Evolutionary conservation across 2,797 vertebrate genomes (phyloP).

Genomic region (Pithecia hirsuta): DNA sequence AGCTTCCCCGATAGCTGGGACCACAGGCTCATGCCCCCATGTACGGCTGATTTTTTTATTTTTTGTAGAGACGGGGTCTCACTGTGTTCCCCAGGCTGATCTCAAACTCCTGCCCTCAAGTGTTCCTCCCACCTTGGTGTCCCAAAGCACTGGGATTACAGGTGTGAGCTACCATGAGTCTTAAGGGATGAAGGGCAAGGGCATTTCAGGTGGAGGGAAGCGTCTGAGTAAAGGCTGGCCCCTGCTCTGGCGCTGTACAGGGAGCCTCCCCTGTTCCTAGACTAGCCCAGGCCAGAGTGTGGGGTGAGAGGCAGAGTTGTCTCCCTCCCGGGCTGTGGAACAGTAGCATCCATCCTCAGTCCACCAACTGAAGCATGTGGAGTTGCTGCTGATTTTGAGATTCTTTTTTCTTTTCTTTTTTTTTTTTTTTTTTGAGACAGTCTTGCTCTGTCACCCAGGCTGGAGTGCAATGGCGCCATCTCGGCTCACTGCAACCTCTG

Average conservation of each 20-base stretch:
- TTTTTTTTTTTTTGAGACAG: too few species aligned
- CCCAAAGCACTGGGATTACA: neutral
- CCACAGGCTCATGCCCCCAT: neutral
- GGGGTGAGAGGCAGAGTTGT: neutral
- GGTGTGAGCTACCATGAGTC: neutral
- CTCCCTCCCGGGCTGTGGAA: neutral
- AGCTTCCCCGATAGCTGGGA: neutral
- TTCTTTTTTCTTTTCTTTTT: neutral
- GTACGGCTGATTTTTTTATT: neutral
- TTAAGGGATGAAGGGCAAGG: neutral
- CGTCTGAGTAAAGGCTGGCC: neutral
- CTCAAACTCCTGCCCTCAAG: neutral
- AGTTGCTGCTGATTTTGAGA: neutral
- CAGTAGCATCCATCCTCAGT: neutral
- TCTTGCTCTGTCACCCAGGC: too few species aligned
- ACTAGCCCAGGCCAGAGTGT: rapidly evolving
- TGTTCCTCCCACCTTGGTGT: neutral
- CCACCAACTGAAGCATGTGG: neutral
- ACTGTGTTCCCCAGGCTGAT: neutral
- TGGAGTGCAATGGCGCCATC: too few species aligned
- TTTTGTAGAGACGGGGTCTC: neutral
- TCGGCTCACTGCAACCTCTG: too few species aligned
- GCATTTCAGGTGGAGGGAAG: neutral
- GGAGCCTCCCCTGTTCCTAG: neutral
- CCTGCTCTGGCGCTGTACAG: neutral